A percentile compares a stretch with the other conserved stretches of the same genome.
Evolutionary conservation across 2,888 invertebrate genomes (phyloP).

Genomic region (Rhagium mordax): DNA sequence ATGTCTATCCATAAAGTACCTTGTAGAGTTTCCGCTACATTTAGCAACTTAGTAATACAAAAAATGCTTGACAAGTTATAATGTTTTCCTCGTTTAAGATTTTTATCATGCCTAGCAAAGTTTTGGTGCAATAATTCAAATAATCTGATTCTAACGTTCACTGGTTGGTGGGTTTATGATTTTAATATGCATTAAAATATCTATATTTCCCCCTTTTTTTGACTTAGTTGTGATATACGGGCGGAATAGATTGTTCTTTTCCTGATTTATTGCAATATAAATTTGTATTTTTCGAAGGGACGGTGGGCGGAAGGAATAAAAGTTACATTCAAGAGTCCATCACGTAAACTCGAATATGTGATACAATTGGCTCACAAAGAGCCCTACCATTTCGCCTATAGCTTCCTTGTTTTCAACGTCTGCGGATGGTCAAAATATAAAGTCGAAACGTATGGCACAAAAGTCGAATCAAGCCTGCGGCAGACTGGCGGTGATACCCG

Average conservation of each 20-base stretch:
- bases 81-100: background rate
- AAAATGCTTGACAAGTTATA: constrained; percentile 3
- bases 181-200: background rate
- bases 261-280: background rate
- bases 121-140: background rate
- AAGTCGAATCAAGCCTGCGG: too few relatives aligned
- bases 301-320: background rate
- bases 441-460: too few relatives aligned
- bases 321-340: too few relatives aligned
- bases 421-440: too few relatives aligned
- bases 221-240: background rate
- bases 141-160: background rate
- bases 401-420: too few relatives aligned
- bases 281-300: background rate
- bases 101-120: background rate
- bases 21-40: background rate
- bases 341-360: too few relatives aligned
- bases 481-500: too few relatives aligned
- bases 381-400: too few relatives aligned
- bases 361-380: too few relatives aligned
- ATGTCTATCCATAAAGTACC: background rate
- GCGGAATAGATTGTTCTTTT: background rate
- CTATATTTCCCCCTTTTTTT: background rate
- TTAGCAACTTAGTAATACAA: background rate
- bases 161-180: background rate